Evolutionary conservation across 2,113 vertebrate genomes (phyloP).

Genomic region (Monopterus albus): DNA sequence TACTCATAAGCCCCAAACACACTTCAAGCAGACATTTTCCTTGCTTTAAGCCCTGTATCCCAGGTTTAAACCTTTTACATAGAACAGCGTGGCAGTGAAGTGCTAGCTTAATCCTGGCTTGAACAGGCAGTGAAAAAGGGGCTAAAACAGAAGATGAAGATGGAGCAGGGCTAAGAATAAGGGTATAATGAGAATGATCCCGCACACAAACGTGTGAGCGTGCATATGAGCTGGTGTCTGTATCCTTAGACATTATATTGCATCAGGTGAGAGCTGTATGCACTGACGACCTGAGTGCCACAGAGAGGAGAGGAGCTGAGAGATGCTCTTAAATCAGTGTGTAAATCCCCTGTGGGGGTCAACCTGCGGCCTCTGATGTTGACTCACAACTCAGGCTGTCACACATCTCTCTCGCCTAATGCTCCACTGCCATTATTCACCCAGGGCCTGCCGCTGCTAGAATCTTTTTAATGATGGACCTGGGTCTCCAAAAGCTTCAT

Average conservation of each 20-base stretch:
- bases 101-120: too few species aligned
- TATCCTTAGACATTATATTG: conserved; percentile 48
- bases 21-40: too few species aligned
- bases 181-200: conserved; percentile 67
- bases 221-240: conserved; percentile 36
- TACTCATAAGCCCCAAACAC: too few species aligned
- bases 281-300: conserved; percentile 27
- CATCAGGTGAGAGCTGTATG: conserved; percentile 58
- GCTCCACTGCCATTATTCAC: conserved; percentile 80
- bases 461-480: conserved; percentile 49
- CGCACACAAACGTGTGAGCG: conserved; percentile 10
- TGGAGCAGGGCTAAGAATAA: conserved; percentile 53
- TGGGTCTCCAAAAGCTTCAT: conserved; percentile 37
- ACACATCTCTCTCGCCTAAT: conserved; percentile 73
- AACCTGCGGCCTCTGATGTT: conserved; percentile 75
- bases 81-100: too few species aligned
- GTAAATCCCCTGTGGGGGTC: conserved; percentile 72
- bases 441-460: conserved; percentile 25
- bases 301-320: conserved; percentile 51
- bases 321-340: conserved; percentile 81
- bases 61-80: too few species aligned
- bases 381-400: conserved; percentile 73
- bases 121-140: too few species aligned
- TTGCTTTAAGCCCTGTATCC: too few species aligned
- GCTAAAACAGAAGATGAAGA: conserved; percentile 62